These are phyloP conservation scores for Oreonectes daqikongensis DNA, from an alignment of 2,797 vertebrate species.

Conservation along the genomic window DNA sequence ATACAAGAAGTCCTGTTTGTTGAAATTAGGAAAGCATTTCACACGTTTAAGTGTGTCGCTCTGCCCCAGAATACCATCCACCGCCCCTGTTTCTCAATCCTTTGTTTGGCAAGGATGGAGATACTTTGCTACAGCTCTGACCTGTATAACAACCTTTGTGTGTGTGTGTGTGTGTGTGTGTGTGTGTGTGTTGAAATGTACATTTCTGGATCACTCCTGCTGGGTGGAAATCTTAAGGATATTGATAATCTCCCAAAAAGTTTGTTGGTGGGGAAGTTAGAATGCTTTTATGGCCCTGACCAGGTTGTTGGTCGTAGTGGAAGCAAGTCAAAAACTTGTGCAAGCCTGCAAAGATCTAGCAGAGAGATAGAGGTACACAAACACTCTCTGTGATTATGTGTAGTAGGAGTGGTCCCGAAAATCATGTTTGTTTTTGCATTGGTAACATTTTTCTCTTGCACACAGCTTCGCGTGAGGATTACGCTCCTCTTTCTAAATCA, in stretches of 20 bases:
- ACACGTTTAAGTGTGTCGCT: conserved; percentile 29
- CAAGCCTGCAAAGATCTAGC: background rate
- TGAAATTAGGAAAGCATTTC: background rate
- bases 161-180: too few relatives aligned
- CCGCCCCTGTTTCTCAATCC: conserved; percentile 6
- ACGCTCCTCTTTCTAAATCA: conserved; percentile 14
- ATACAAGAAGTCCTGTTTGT: background rate
- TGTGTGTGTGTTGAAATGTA: background rate
- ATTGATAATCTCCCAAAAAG: background rate
- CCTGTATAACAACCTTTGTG: background rate
- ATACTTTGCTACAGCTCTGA: background rate
- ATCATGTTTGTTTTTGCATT: conserved; percentile 9
- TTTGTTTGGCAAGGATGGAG: conserved; percentile 17
- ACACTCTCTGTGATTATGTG: background rate
- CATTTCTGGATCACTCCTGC: conserved; percentile 51
- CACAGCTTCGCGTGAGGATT: conserved; percentile 57
- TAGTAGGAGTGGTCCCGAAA: conserved; percentile 52
- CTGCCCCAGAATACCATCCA: background rate
- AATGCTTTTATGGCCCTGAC: too few relatives aligned
- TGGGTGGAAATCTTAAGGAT: background rate
- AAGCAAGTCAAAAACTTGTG: too few relatives aligned
- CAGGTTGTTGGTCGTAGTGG: too few relatives aligned
- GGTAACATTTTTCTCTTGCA: conserved; percentile 51
- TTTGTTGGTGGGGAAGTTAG: too few relatives aligned
- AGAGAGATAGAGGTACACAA: background rate